Evolutionary conservation across 35 echinoderm and acorn worm genomes (phyloP).

Genomic region (Ophioderma brevispina): DNA sequence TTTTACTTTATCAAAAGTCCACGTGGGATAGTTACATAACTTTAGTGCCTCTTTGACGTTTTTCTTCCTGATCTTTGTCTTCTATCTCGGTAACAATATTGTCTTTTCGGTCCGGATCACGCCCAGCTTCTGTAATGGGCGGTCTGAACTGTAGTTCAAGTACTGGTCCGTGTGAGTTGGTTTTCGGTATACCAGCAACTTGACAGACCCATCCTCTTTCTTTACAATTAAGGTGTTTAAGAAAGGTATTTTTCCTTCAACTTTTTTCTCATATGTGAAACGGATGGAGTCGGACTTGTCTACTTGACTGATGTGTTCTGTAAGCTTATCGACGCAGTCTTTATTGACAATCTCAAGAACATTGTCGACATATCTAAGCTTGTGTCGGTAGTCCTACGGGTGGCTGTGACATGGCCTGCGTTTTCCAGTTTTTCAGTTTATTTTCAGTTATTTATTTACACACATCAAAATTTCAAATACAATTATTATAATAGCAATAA

Average conservation of each 20-base stretch:
- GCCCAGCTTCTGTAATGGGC: neutral
- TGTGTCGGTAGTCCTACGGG: too few species aligned
- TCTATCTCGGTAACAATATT: neutral
- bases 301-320: neutral
- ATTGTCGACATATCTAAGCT: neutral
- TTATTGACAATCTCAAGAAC: neutral
- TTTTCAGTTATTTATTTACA: too few species aligned
- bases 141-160: neutral
- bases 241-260: neutral
- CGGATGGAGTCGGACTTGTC: neutral
- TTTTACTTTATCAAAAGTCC: neutral
- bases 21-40: too few species aligned
- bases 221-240: neutral
- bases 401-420: too few species aligned
- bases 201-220: neutral
- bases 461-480: too few species aligned
- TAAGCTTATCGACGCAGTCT: too few species aligned
- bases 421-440: too few species aligned
- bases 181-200: neutral
- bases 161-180: neutral
- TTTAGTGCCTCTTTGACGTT: neutral
- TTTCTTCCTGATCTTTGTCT: neutral
- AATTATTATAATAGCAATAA: too few species aligned
- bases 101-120: neutral
- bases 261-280: neutral